Evolutionary conservation across 2,888 invertebrate species (phyloP).

Genomic region (Drosophila helvetica): DNA sequence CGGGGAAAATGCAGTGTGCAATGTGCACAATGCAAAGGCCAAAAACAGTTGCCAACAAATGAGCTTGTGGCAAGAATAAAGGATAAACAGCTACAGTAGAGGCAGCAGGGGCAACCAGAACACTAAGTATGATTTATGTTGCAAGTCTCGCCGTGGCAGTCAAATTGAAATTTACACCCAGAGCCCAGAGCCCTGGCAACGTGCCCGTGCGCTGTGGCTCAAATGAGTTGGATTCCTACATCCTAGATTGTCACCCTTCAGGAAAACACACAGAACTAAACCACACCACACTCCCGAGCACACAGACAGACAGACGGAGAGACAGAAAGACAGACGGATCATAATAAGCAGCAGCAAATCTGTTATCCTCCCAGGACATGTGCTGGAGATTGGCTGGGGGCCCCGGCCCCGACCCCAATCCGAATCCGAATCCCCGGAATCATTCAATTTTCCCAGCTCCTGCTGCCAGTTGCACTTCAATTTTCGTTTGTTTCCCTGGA

Average conservation of each 20-base stretch:
- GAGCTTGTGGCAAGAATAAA: constrained; percentile 49
- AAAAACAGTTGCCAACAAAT: constrained; percentile 65
- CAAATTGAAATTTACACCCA: constrained; percentile 75
- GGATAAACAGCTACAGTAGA: constrained; percentile 43
- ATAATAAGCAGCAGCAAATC: constrained; percentile 44
- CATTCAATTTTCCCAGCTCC: constrained; percentile 22
- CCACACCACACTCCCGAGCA: background rate
- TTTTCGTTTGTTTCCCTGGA: constrained; percentile 56
- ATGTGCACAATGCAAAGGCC: constrained; percentile 44
- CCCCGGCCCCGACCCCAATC: constrained; percentile 9
- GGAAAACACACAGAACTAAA: constrained; percentile 34
- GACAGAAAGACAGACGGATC: constrained; percentile 27
- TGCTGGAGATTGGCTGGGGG: constrained; percentile 39
- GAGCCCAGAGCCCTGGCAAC: constrained; percentile 44
- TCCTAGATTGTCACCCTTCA: constrained; percentile 32
- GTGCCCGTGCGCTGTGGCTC: constrained; percentile 49
- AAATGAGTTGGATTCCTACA: constrained; percentile 38
- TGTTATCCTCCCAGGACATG: constrained; percentile 35
- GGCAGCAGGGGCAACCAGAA: constrained; percentile 38
- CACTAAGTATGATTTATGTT: constrained; percentile 78
- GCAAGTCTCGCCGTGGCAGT: constrained; percentile 67
- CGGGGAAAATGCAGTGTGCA: constrained; percentile 56
- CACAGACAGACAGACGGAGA: background rate
- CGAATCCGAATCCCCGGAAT: constrained; percentile 12
- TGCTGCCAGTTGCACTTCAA: constrained; percentile 44